phyloP scores from a whole-genome alignment of 2,113 vertebrate genomes.

The Ochotona princeps region DNA sequence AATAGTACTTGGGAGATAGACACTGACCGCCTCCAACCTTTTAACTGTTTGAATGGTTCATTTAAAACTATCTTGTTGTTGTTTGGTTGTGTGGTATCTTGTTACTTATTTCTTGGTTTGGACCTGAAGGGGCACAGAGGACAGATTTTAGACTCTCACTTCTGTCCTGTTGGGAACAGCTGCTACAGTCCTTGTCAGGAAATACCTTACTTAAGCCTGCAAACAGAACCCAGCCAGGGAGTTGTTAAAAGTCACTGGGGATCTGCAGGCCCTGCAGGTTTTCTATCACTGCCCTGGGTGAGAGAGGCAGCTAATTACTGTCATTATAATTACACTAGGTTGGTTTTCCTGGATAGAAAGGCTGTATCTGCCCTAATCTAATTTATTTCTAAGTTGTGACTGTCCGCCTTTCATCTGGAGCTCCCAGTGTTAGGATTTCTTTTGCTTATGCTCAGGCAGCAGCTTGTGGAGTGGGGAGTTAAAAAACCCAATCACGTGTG shows the following conservation, averaged over 20 bases:
- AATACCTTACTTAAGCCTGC: conserved; percentile 40
- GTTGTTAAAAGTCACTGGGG: conserved; percentile 25
- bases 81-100: no score
- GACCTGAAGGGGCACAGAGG: neutral
- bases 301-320: conserved; percentile 58
- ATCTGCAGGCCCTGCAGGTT: conserved; percentile 28
- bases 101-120: neutral
- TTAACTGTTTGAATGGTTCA: neutral
- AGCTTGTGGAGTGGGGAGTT: neutral
- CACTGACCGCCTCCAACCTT: neutral
- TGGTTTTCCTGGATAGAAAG: conserved; percentile 54
- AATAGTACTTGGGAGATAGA: neutral
- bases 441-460: neutral
- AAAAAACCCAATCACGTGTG: neutral
- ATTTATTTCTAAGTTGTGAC: conserved; percentile 40
- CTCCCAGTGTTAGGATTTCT: neutral
- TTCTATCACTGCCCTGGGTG: conserved; percentile 43
- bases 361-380: neutral
- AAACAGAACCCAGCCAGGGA: conserved; percentile 33
- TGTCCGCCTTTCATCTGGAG: conserved; percentile 33
- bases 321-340: conserved; percentile 36
- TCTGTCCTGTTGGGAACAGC: neutral
- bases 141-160: neutral
- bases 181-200: conserved; percentile 24
- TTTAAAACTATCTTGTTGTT: neutral